phyloP scores from a whole-genome alignment of 2,113 vertebrate genomes.

The Myotis davidii region DNA sequence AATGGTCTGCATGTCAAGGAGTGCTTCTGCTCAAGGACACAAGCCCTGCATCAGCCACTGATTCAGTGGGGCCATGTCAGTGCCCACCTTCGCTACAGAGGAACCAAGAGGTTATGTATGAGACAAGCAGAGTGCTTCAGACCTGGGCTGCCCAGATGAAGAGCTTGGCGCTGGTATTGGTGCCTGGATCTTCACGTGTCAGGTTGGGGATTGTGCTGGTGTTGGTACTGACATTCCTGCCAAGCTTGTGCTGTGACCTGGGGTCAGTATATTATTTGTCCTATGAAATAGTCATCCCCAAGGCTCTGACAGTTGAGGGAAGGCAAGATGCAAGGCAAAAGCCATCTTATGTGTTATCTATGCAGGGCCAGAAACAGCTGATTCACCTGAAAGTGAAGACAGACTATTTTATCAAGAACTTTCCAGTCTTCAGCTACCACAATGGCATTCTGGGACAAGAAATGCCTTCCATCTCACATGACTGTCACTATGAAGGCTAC shows the following conservation, averaged over 20 bases:
- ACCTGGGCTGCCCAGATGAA: background rate
- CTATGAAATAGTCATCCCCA: conserved; percentile 64
- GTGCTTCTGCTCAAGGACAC: background rate
- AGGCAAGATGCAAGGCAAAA: background rate
- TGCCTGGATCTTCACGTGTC: background rate
- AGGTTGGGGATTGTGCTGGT: background rate
- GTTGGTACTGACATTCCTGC: conserved; percentile 48
- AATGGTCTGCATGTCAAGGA: background rate
- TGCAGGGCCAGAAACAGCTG: conserved; percentile 41
- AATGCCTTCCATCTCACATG: background rate
- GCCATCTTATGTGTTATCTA: conserved; percentile 38
- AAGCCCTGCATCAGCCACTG: background rate
- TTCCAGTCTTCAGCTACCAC: conserved; percentile 69
- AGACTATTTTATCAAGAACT: conserved; percentile 42
- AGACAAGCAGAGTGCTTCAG: background rate
- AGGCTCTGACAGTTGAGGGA: background rate
- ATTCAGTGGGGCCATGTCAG: background rate
- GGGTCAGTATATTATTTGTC: background rate
- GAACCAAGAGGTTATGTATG: background rate
- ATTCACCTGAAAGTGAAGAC: conserved; percentile 65
- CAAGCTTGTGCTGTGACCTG: background rate
- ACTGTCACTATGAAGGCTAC: conserved; percentile 77
- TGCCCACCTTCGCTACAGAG: background rate
- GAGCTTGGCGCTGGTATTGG: background rate
- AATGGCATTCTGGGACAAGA: background rate